Base-by-base conservation (phyloP, 2,888 invertebrate genomes). In the Tribolium freemani region DNA sequence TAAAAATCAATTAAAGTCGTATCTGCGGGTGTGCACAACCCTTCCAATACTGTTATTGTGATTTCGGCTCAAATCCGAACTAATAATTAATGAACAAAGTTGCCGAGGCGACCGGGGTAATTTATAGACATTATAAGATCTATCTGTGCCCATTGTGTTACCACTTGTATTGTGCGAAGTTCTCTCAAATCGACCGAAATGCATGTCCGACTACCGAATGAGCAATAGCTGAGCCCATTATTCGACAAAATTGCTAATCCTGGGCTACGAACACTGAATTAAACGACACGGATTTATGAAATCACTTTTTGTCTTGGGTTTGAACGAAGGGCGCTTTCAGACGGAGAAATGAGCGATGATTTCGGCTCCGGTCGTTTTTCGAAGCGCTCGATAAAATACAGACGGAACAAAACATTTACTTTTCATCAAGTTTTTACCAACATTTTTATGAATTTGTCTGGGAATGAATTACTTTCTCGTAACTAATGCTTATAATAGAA, bases 111-210 rank as follows among this genome's bases (percentile, higher is more conserved):
- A 63, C 69, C 74, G 38, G 68, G 66, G 74, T 78, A 78, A 79
- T 79, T 78, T 78, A 79, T 74, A 75, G 75, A 74, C 75, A 72
- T 72, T 64, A 73, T 75, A 77, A 77, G 78, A 77, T 75, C 76
- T 75, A 77, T 76, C 74, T 76, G 75, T 76, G 76, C 69, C 77
- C 76, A 79, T 78, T 79, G 77, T 79, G 77, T 78, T 79, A 72
- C 71, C 69, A 58, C 61, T 72, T 75, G 75, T 79, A 77, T 79
- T 76, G 76, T 78, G 70, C 66, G 60, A 75, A 76, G 75, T 79
- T 78, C 66, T 68, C 69, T 64, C 58, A 45, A 69, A 73, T 57
- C 73, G 66, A 51, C 66, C 58, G 64, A 69, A 71, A 72, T 71
- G 61, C 70, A 60, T 67, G 60, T 67, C 58, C 67, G 51, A 71